Conservation (phyloP, 2,113 vertebrate genomes). For the Mesembrinibis cayennensis region DNA sequence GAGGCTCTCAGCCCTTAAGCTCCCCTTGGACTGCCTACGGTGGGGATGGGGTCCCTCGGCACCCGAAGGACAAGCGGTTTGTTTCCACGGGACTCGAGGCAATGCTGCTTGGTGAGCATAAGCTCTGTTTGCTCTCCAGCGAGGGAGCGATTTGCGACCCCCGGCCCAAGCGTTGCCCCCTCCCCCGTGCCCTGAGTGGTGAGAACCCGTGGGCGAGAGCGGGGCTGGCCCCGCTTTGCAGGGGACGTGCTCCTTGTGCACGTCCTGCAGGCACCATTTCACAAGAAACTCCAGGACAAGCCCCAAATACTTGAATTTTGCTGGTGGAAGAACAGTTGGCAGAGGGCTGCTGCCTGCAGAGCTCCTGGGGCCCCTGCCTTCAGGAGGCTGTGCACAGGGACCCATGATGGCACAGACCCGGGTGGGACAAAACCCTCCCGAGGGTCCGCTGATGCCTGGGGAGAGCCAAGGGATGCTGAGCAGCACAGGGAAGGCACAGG, state of each 20-base stretch:
- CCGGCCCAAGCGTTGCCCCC: not conserved
- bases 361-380: not conserved
- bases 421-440: not conserved
- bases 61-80: accelerated
- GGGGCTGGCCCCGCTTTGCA: not conserved
- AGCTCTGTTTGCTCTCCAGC: not conserved
- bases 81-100: not conserved
- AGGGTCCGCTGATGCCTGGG: not conserved
- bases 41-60: not conserved
- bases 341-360: not conserved
- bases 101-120: not conserved
- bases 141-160: not conserved
- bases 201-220: accelerated
- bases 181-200: not conserved
- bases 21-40: accelerated
- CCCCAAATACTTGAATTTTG: not conserved
- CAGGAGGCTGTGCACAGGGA: not conserved
- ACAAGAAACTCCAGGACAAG: not conserved
- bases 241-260: not conserved
- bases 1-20: not conserved
- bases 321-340: not conserved
- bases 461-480: not conserved
- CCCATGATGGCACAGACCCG: not conserved
- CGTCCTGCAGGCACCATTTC: accelerated
- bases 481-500: not conserved